Conservation (phyloP, 1,140 invertebrate species). For the Platyscapa corneri region DNA sequence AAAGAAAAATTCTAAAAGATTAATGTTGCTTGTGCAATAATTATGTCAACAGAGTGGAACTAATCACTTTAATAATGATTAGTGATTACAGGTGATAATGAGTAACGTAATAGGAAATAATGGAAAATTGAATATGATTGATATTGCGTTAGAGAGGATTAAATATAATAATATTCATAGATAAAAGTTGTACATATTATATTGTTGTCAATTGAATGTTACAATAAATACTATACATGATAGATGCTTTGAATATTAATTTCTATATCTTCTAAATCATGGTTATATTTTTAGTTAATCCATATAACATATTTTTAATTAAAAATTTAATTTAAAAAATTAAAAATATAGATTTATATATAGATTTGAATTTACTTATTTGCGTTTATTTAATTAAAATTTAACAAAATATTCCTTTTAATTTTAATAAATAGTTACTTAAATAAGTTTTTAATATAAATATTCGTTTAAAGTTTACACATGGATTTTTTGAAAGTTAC, state of each 20-base stretch:
- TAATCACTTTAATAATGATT: background rate
- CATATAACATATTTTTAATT: background rate
- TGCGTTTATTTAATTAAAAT: too few species aligned
- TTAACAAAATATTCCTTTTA: too few species aligned
- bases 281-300: background rate
- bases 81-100: constrained; percentile 59
- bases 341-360: too few species aligned
- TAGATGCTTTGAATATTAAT: background rate
- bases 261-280: background rate
- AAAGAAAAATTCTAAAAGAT: background rate
- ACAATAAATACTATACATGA: constrained; percentile 71
- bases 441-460: too few species aligned
- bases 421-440: too few species aligned
- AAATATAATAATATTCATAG: constrained; percentile 62
- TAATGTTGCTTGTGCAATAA: constrained; percentile 20
- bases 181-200: constrained; percentile 64
- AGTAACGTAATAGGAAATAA: constrained; percentile 58
- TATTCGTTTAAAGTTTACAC: too few species aligned
- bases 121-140: constrained; percentile 59
- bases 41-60: background rate
- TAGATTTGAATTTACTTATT: too few species aligned
- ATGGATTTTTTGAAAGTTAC: too few species aligned
- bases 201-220: constrained; percentile 74
- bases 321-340: too few species aligned
- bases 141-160: constrained; percentile 55